Conservation (phyloP, 1,140 invertebrate species). For the Drosophila ogumai region DNA sequence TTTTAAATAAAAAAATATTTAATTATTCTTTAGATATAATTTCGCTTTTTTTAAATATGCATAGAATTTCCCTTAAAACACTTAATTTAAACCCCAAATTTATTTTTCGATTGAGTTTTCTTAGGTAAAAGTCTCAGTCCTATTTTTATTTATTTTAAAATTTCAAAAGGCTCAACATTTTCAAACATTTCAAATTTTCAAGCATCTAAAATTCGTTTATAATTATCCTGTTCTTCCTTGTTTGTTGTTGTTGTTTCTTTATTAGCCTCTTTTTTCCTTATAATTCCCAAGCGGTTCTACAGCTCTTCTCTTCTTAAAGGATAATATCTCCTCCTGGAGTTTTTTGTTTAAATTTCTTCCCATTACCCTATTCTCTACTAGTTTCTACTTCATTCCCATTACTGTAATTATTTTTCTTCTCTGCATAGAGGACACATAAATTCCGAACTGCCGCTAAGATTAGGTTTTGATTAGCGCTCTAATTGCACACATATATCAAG, state of each 20-base stretch:
- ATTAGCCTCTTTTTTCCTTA: background rate
- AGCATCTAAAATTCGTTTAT: no score
- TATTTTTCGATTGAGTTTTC: no score
- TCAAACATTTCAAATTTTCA: no score
- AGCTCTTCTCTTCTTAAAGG: background rate
- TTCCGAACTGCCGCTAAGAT: constrained; percentile 39
- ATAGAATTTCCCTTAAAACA: no score
- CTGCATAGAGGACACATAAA: constrained; percentile 49
- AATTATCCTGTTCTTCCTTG: no score
- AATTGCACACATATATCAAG: constrained; percentile 76
- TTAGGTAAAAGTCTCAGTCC: no score
- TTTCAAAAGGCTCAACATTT: no score
- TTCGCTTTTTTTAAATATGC: no score
- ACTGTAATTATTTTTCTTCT: background rate
- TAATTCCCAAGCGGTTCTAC: background rate
- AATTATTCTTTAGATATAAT: no score
- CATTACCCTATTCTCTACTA: background rate
- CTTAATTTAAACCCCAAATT: no score
- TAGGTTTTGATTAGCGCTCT: constrained; percentile 72
- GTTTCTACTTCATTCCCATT: background rate
- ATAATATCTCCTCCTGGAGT: background rate
- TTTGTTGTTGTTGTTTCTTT: no score
- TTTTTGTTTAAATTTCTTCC: background rate
- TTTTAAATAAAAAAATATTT: background rate
- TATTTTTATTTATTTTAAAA: no score